A percentile compares a stretch with the other conserved stretches of the same genome.
Evolutionary conservation across 2,797 vertebrate species (phyloP).

Genomic region (Ceyx erithaca): DNA sequence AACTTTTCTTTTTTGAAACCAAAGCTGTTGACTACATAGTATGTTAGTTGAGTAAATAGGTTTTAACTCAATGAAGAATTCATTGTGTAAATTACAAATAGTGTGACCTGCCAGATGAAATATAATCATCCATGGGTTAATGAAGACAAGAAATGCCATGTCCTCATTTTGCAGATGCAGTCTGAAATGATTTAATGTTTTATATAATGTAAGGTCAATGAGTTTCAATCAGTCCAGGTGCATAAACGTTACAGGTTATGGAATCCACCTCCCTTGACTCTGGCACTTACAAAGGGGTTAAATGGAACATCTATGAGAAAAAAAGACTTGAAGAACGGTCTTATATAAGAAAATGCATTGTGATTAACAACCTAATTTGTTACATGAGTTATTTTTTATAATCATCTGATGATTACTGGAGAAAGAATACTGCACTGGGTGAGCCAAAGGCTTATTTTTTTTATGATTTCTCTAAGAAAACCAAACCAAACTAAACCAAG

Average conservation of each 20-base stretch:
- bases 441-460: background rate
- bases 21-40: background rate
- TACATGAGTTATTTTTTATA: background rate
- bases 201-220: background rate
- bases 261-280: background rate
- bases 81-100: background rate
- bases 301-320: background rate
- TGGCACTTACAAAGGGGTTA: background rate
- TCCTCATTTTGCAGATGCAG: background rate
- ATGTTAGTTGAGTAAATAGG: background rate
- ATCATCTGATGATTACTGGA: background rate
- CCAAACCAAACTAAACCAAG: background rate
- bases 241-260: background rate
- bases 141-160: background rate
- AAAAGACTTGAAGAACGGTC: background rate
- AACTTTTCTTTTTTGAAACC: background rate
- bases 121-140: background rate
- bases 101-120: background rate
- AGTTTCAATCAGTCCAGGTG: background rate
- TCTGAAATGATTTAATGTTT: background rate
- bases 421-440: background rate
- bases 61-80: background rate
- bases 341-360: background rate
- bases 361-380: background rate
- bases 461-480: background rate